Percentiles rank a stretch among this genome's conserved stretches.
Evolutionary conservation across 2,113 vertebrate genomes (phyloP).

Genomic region (Motacilla alba): DNA sequence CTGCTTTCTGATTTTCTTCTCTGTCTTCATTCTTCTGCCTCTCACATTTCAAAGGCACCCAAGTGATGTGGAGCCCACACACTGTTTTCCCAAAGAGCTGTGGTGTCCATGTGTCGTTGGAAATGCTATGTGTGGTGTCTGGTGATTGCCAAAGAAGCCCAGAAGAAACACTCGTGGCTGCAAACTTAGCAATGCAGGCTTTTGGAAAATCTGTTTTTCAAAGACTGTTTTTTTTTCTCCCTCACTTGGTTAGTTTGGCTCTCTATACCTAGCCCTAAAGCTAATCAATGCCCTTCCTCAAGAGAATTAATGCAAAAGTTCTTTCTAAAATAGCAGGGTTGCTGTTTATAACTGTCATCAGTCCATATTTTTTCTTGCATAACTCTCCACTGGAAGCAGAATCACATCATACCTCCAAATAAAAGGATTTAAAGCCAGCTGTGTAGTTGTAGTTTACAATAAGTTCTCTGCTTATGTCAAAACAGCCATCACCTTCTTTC

Average conservation of each 20-base stretch:
- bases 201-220: neutral
- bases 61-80: neutral
- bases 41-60: neutral
- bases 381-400: neutral
- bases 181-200: neutral
- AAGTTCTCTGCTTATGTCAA: neutral
- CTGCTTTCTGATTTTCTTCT: neutral
- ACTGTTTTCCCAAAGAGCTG: neutral
- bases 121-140: neutral
- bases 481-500: neutral
- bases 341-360: neutral
- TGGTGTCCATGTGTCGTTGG: neutral
- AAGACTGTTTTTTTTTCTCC: neutral
- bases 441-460: neutral
- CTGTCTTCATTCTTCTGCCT: neutral
- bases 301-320: neutral
- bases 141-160: neutral
- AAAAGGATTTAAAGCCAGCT: neutral
- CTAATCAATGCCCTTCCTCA: neutral
- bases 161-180: neutral
- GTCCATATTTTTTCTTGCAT: neutral
- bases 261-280: neutral
- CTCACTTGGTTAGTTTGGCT: neutral
- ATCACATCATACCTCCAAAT: neutral
- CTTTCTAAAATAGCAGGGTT: neutral